These are phyloP conservation scores for Fukomys damarensis DNA, from an alignment of 2,113 vertebrate species.

Conservation along the genomic window DNA sequence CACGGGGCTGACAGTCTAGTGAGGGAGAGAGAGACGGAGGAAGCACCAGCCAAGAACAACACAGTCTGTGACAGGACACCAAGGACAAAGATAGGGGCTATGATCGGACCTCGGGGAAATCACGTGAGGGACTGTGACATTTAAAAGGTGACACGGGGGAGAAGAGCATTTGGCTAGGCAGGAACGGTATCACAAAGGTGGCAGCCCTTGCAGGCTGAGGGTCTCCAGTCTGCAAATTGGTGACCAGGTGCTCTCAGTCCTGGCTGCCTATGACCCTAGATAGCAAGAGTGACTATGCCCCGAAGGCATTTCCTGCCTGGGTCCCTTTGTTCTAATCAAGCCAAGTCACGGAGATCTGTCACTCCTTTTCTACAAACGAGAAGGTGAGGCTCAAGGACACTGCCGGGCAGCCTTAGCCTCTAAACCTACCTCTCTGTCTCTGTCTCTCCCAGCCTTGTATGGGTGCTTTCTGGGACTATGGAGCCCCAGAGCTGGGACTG, in stretches of 20 bases:
- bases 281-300: neutral
- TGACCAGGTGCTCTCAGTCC: neutral
- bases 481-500: neutral
- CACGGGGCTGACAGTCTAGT: neutral
- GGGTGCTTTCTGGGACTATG: neutral
- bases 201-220: fast-evolving
- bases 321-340: neutral
- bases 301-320: neutral
- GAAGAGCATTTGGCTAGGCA: neutral
- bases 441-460: neutral
- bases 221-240: neutral
- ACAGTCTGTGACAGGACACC: fast-evolving
- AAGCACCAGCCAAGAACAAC: neutral
- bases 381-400: neutral
- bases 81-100: neutral
- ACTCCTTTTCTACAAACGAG: neutral
- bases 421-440: neutral
- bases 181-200: neutral
- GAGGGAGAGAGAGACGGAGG: neutral
- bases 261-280: neutral
- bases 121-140: neutral
- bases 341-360: neutral
- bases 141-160: neutral
- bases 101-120: neutral
- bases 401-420: neutral